These are phyloP conservation scores for Sycophaga agraensis DNA, from an alignment of 1,140 invertebrate species.

Conservation along the genomic window DNA sequence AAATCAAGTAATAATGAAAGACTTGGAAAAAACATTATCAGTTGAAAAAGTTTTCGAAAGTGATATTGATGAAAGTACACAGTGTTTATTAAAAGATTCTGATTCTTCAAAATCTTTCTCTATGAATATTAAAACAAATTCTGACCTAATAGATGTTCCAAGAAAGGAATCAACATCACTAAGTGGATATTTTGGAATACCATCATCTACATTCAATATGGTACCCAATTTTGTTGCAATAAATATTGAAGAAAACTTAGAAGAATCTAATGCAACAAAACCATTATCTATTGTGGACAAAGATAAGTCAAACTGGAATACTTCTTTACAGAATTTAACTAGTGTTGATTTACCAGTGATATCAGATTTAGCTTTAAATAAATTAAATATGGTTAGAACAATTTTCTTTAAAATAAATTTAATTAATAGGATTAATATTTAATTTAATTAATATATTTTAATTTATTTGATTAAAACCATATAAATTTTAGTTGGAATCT, in stretches of 20 bases:
- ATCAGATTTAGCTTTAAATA: background rate
- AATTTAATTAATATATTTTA: too few species aligned
- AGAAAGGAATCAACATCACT: constrained; percentile 1
- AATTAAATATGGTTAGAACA: background rate
- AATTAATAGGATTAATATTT: background rate
- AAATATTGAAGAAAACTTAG: background rate
- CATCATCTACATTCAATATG: constrained; percentile 1
- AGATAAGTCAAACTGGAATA: background rate
- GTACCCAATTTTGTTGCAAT: background rate
- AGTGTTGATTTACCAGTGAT: constrained; percentile 9
- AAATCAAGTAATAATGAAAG: background rate
- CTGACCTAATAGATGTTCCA: background rate
- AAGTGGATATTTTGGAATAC: constrained; percentile 12
- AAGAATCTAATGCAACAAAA: background rate
- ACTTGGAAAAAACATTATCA: constrained; percentile 36
- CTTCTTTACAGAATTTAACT: background rate
- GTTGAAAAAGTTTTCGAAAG: constrained; percentile 26
- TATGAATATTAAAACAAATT: background rate
- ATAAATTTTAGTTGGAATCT: background rate
- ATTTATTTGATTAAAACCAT: too few species aligned
- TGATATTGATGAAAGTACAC: background rate
- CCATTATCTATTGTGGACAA: background rate
- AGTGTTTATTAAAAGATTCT: background rate
- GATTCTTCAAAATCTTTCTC: background rate
- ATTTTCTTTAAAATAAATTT: background rate